phyloP scores from a whole-genome alignment of 2,113 vertebrate species.

The Hippolais icterina region DNA sequence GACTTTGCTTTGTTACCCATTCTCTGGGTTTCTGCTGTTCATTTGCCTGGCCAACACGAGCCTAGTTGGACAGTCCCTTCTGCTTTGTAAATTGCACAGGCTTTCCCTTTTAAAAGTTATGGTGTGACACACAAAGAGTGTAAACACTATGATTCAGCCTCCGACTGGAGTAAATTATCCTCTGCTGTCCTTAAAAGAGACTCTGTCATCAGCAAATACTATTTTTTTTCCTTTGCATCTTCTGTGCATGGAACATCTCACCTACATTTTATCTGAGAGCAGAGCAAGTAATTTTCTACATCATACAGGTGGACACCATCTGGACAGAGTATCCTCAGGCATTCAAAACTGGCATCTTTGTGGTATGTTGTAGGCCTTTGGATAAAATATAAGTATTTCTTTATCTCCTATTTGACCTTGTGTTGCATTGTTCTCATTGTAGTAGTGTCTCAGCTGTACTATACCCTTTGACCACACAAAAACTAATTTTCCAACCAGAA shows the following conservation, averaged over 20 bases:
- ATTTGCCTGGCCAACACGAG: not conserved
- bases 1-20: not conserved
- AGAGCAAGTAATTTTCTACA: constrained; percentile 5
- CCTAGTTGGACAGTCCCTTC: not conserved
- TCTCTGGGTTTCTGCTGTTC: not conserved
- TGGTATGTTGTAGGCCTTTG: constrained; percentile 33
- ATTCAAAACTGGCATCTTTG: not conserved
- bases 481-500: not conserved
- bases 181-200: constrained; percentile 42
- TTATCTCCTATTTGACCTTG: constrained; percentile 8
- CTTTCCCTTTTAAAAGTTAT: constrained; percentile 44
- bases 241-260: constrained; percentile 26
- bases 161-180: constrained; percentile 48
- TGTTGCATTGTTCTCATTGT: not conserved
- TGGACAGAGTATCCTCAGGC: constrained; percentile 29
- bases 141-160: constrained; percentile 58
- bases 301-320: constrained; percentile 54
- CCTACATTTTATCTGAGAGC: constrained; percentile 22
- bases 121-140: constrained; percentile 17
- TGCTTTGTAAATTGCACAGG: not conserved
- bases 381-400: constrained; percentile 32
- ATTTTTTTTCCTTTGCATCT: not conserved
- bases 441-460: not conserved
- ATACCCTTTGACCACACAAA: not conserved
- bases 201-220: constrained; percentile 8